These are phyloP conservation scores for Apodemia hepburni DNA, from an alignment of 2,888 invertebrate species.

Conservation along the genomic window DNA sequence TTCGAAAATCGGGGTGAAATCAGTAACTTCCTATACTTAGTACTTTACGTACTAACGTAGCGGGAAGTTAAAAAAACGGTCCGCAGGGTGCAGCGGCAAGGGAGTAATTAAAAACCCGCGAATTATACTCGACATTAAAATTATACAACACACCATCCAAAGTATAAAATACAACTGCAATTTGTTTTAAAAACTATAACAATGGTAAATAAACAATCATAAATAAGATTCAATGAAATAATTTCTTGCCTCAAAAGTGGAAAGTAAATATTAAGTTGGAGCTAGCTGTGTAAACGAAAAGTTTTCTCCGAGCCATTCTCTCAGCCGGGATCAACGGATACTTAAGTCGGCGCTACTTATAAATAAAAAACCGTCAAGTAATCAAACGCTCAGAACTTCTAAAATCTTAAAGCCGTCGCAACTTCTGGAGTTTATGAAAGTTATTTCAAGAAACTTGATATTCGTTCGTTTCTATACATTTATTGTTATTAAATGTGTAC, in stretches of 20 bases:
- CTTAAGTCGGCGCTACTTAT: slow-evolving; percentile 1
- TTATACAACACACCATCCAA: background rate
- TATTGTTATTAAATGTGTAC: background rate
- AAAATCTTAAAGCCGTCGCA: background rate
- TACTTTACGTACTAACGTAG: no score
- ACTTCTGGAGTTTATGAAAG: background rate
- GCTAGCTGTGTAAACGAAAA: background rate
- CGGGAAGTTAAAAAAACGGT: no score
- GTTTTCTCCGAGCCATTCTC: slow-evolving; percentile 1
- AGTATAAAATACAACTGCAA: background rate
- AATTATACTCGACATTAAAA: background rate
- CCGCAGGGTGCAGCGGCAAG: background rate
- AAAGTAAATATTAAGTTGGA: slow-evolving; percentile 9
- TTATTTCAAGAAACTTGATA: background rate
- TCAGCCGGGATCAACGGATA: background rate
- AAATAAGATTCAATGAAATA: slow-evolving; percentile 1
- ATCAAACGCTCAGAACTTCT: slow-evolving; percentile 8
- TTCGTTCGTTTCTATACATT: background rate
- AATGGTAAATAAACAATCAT: no score
- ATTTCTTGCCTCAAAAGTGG: slow-evolving; percentile 5
- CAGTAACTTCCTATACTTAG: no score
- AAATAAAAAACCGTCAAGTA: slow-evolving; percentile 7
- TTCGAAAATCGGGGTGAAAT: no score
- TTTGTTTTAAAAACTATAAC: background rate
- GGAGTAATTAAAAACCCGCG: background rate